Conservation (phyloP, 2,888 invertebrate species). For the Eristalinus aeneus region DNA sequence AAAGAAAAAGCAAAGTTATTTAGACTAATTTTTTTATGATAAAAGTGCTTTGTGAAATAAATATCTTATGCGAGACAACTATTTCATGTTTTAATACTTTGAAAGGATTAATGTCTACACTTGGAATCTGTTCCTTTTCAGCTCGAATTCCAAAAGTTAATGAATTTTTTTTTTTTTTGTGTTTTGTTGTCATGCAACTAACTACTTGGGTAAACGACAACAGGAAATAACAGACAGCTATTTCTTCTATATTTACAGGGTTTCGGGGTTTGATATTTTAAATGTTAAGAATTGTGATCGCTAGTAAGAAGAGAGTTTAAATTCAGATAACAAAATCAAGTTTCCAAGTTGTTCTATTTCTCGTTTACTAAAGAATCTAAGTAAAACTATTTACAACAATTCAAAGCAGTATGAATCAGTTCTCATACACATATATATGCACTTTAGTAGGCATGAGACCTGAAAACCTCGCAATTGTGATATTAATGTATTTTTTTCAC, state of each 20-base stretch:
- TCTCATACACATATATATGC: constrained; percentile 24
- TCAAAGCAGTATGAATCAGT: constrained; percentile 40
- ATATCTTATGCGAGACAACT: not conserved
- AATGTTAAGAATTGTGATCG: too few species aligned
- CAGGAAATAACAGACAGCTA: too few species aligned
- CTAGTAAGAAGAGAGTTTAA: too few species aligned
- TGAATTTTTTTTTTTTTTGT: too few species aligned
- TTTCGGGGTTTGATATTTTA: too few species aligned
- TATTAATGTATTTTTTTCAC: not conserved
- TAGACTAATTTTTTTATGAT: not conserved
- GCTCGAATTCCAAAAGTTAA: too few species aligned
- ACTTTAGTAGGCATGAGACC: not conserved
- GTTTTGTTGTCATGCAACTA: too few species aligned
- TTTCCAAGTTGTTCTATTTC: not conserved
- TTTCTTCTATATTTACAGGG: too few species aligned
- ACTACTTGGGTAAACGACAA: too few species aligned
- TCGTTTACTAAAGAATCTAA: not conserved
- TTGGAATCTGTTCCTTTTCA: not conserved
- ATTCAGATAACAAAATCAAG: not conserved
- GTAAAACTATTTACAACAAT: constrained; percentile 45
- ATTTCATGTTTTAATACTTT: not conserved
- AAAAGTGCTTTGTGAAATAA: not conserved
- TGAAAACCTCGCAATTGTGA: not conserved
- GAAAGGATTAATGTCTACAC: not conserved
- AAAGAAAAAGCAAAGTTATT: constrained; percentile 11